phyloP scores from a whole-genome alignment of 2,888 invertebrate species.

The Sialis lutaria region DNA sequence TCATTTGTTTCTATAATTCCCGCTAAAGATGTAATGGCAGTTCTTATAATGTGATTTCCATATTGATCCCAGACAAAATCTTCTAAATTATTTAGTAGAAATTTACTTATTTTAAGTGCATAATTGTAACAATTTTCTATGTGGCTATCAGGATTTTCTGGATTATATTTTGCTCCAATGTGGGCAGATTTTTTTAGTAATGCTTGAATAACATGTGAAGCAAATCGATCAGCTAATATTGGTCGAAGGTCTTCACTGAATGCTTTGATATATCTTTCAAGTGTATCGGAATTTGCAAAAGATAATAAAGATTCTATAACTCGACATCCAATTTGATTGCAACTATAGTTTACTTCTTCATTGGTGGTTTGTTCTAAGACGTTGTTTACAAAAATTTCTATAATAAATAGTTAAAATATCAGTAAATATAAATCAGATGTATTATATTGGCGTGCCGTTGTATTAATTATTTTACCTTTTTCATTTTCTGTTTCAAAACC shows the following conservation, averaged over 20 bases:
- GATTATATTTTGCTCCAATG: conserved; percentile 9
- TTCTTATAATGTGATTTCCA: conserved; percentile 59
- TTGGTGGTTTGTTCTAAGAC: conserved; percentile 53
- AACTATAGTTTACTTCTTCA: conserved; percentile 52
- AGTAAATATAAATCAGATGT: not conserved
- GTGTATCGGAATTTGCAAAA: conserved; percentile 39
- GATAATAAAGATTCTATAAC: conserved; percentile 60
- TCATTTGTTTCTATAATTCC: conserved; percentile 34
- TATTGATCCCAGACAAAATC: conserved; percentile 65
- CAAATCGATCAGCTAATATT: conserved; percentile 56
- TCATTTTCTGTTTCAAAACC: conserved; percentile 54
- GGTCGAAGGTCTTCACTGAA: conserved; percentile 49
- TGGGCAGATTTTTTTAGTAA: conserved; percentile 26
- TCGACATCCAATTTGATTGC: conserved; percentile 66
- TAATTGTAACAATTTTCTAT: conserved; percentile 40
- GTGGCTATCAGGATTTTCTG: conserved; percentile 26
- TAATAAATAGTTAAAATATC: conserved; percentile 15
- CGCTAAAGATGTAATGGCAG: conserved; percentile 49
- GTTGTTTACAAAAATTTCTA: conserved; percentile 53
- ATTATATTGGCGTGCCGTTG: not conserved
- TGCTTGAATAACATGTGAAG: conserved; percentile 63
- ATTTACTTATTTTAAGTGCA: conserved; percentile 53
- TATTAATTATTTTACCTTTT: conserved; percentile 32
- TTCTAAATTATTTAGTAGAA: conserved; percentile 66
- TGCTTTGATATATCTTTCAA: conserved; percentile 42